A percentile compares a stretch with the other conserved stretches of the same genome.
These are phyloP conservation scores for Meriones psammophilus DNA, from an alignment of 2,797 vertebrate species.

Conservation along the genomic window DNA sequence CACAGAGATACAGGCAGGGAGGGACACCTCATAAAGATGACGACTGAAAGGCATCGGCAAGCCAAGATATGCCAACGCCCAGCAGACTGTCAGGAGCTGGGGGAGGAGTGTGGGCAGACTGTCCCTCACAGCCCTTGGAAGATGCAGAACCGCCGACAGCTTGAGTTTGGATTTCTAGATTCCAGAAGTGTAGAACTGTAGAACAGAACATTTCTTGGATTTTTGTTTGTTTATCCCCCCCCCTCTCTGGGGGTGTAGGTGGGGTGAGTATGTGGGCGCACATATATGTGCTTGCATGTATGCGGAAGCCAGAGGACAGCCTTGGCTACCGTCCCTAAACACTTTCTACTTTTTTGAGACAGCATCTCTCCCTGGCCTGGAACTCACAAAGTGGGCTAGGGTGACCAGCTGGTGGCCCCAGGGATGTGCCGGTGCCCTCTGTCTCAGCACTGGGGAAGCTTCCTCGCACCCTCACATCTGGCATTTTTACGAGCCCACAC, in stretches of 20 bases:
- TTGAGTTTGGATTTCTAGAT: background rate
- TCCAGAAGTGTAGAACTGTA: background rate
- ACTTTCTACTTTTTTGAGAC: background rate
- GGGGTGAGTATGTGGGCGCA: background rate
- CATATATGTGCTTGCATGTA: accelerated
- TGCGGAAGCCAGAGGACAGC: background rate
- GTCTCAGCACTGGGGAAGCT: background rate
- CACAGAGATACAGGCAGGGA: background rate
- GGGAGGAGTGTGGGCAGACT: background rate
- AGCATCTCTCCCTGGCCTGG: background rate
- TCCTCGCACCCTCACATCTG: background rate
- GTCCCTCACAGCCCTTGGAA: background rate
- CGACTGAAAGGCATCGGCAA: too few species aligned
- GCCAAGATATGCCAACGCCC: background rate
- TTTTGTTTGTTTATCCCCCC: accelerated
- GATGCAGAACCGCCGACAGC: background rate
- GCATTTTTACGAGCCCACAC: background rate
- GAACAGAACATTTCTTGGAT: background rate
- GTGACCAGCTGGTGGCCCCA: background rate
- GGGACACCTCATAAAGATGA: background rate
- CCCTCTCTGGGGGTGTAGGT: background rate
- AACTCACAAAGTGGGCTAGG: background rate
- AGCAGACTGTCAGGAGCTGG: background rate
- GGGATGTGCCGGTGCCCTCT: background rate
- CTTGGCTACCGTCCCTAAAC: background rate